phyloP scores from a whole-genome alignment of 2,888 invertebrate genomes.

The Leucophora obtusa region DNA sequence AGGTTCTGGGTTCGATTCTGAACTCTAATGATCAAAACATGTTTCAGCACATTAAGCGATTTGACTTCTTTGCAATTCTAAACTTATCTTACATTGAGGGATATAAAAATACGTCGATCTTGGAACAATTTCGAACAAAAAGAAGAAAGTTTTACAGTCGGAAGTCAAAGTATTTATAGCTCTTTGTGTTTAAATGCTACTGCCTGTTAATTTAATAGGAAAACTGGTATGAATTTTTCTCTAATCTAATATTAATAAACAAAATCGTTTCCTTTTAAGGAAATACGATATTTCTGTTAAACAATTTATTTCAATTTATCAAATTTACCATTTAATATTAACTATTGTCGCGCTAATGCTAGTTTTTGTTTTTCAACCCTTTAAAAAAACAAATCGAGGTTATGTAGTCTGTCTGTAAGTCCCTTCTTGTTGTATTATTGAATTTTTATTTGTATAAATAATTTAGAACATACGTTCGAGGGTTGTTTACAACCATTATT shows the following conservation, averaged over 20 bases:
- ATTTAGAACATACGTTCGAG: conserved; percentile 54
- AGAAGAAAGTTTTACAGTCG: too few species aligned
- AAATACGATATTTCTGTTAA: conserved; percentile 51
- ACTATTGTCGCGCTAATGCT: conserved; percentile 28
- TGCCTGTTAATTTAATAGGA: background rate
- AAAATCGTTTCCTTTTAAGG: conserved; percentile 35
- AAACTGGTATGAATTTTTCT: background rate
- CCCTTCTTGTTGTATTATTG: conserved; percentile 37
- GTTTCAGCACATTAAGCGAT: too few species aligned
- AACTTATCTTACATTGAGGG: too few species aligned
- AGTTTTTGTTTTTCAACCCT: conserved; percentile 47
- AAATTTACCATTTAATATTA: conserved; percentile 3
- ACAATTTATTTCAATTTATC: conserved; percentile 47
- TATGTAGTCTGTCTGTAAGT: conserved; percentile 4
- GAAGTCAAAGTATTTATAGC: too few species aligned
- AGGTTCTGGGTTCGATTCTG: too few species aligned
- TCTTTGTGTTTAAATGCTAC: background rate
- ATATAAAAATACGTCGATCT: too few species aligned
- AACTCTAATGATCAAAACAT: too few species aligned
- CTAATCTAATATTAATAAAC: background rate
- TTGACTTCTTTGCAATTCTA: too few species aligned
- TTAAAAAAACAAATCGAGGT: conserved; percentile 13
- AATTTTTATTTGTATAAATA: conserved; percentile 58
- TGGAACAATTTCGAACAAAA: too few species aligned
- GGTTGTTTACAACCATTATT: conserved; percentile 48